Evolutionary conservation across 23 tunicate species (phyloP).

Genomic region (Pegea sp.): DNA sequence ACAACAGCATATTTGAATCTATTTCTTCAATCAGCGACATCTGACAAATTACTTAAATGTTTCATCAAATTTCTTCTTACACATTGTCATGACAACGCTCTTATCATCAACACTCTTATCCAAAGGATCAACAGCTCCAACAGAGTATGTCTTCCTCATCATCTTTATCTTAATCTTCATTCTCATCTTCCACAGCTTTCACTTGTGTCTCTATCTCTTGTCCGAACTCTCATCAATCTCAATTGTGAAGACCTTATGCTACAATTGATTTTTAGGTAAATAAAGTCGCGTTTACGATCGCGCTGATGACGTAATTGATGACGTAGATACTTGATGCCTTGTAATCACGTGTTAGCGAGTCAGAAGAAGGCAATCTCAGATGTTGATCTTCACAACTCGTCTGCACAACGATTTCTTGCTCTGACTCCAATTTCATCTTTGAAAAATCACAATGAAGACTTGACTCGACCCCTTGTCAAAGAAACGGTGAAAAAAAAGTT

Average conservation of each 20-base stretch:
- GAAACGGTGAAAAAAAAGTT: background rate
- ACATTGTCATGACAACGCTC: slow-evolving; percentile 71
- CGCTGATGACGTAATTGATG: too few relatives aligned
- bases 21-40: slow-evolving; percentile 76
- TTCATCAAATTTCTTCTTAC: slow-evolving; percentile 63
- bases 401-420: slow-evolving; percentile 64
- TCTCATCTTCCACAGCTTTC: slow-evolving; percentile 33
- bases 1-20: slow-evolving; percentile 91
- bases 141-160: slow-evolving; percentile 13
- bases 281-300: too few relatives aligned
- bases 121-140: slow-evolving; percentile 76
- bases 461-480: slow-evolving; percentile 9
- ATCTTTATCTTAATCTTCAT: background rate
- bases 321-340: slow-evolving; percentile 56
- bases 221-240: slow-evolving; percentile 59
- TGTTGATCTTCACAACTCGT: slow-evolving; percentile 63
- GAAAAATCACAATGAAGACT: too few relatives aligned
- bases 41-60: slow-evolving; percentile 52
- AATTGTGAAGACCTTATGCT: slow-evolving; percentile 94
- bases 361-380: slow-evolving; percentile 70
- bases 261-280: slow-evolving; percentile 72
- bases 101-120: slow-evolving; percentile 79
- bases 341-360: slow-evolving; percentile 75
- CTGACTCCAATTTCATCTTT: too few relatives aligned
- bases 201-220: slow-evolving; percentile 54